Conservation (phyloP, 2,113 vertebrate genomes). For the Apus apus region DNA sequence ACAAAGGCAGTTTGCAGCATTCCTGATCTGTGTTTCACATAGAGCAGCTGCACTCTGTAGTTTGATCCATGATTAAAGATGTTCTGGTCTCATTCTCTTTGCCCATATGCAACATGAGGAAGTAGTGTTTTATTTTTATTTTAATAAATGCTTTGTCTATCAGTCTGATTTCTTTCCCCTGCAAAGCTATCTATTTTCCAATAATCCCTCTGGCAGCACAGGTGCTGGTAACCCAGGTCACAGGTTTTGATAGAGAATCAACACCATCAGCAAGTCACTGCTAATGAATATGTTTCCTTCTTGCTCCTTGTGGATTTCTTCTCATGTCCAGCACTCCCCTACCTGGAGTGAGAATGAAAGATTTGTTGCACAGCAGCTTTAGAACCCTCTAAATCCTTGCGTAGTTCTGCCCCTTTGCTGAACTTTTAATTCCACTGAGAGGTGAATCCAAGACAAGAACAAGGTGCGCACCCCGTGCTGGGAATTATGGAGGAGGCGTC, state of each 20-base stretch:
- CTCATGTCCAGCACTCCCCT: neutral
- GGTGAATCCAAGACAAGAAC: neutral
- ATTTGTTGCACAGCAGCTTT: neutral
- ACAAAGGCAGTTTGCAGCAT: neutral
- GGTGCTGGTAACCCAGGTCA: neutral
- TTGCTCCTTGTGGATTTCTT: neutral
- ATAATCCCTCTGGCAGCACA: neutral
- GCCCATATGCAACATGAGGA: neutral
- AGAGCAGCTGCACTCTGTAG: neutral
- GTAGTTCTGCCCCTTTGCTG: neutral
- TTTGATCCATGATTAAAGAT: neutral
- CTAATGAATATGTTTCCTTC: neutral
- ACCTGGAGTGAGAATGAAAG: neutral
- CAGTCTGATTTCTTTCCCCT: neutral
- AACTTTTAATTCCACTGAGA: neutral
- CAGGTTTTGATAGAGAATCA: slow-evolving; percentile 21
- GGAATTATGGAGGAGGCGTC: neutral
- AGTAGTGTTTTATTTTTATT: neutral
- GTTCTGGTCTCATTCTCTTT: neutral
- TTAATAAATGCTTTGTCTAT: neutral
- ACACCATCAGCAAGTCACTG: neutral
- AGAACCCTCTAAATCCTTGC: neutral
- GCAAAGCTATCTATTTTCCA: neutral
- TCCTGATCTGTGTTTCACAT: neutral
- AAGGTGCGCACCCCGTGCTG: accelerated